Percentiles rank a stretch among this genome's conserved stretches.
These are phyloP conservation scores for Latheticus oryzae DNA, from an alignment of 2,888 invertebrate genomes.

Conservation along the genomic window DNA sequence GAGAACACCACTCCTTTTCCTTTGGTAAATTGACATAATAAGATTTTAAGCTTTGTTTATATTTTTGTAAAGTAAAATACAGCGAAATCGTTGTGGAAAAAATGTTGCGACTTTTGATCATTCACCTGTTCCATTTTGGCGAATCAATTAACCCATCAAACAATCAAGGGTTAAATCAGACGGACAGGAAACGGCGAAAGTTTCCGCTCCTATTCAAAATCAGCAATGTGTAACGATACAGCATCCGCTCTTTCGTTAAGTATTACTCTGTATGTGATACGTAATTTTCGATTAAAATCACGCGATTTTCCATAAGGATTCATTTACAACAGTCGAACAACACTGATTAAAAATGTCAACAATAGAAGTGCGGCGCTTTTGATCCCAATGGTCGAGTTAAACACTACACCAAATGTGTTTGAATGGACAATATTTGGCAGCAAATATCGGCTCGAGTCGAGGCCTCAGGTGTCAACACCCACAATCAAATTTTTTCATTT, in stretches of 20 bases:
- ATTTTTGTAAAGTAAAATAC: no score
- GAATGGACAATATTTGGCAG: slow-evolving; percentile 34
- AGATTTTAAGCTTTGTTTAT: slow-evolving; percentile 16
- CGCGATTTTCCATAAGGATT: slow-evolving; percentile 19
- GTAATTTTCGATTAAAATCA: slow-evolving; percentile 19
- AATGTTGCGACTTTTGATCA: no score
- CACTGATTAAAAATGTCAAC: slow-evolving; percentile 41
- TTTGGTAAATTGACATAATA: slow-evolving; percentile 13
- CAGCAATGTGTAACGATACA: slow-evolving; percentile 64
- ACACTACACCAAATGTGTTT: slow-evolving; percentile 37
- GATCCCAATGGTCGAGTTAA: slow-evolving; percentile 33
- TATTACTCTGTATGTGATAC: slow-evolving; percentile 53
- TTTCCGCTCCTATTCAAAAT: slow-evolving; percentile 66
- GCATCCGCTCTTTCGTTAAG: slow-evolving; percentile 61
- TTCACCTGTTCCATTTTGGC: no score
- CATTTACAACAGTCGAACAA: slow-evolving; percentile 2
- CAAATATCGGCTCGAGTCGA: slow-evolving; percentile 21
- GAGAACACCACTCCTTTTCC: slow-evolving; percentile 16
- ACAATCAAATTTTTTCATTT: slow-evolving; percentile 8
- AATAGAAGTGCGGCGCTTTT: slow-evolving; percentile 39
- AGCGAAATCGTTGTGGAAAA: no score
- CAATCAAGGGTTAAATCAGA: slow-evolving; percentile 42
- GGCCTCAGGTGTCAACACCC: slow-evolving; percentile 30
- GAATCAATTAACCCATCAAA: slow-evolving; percentile 24
- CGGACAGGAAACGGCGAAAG: slow-evolving; percentile 64